phyloP scores from a whole-genome alignment of 2,113 vertebrate genomes.

The Actinemys pallida region DNA sequence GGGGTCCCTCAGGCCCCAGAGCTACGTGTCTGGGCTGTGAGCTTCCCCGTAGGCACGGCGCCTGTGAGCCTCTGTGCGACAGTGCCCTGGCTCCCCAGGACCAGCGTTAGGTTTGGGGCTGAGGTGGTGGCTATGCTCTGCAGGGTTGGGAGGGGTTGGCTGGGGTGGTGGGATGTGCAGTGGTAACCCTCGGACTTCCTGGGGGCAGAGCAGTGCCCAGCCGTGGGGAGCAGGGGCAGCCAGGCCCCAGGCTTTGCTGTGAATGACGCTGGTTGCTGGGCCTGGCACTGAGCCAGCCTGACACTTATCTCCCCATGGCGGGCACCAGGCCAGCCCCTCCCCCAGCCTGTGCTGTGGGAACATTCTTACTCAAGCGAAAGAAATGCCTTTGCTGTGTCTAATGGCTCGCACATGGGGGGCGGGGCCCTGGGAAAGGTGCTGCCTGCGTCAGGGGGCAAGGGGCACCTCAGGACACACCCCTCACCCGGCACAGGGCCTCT shows the following conservation, averaged over 20 bases:
- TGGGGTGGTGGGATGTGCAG: background rate
- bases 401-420: constrained; percentile 4
- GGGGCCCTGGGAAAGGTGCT: background rate
- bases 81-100: background rate
- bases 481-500: too few relatives aligned
- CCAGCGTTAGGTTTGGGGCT: background rate
- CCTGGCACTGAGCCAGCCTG: background rate
- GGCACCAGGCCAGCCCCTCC: background rate
- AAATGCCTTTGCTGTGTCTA: constrained; percentile 4
- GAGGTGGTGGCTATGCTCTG: background rate
- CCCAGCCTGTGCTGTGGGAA: background rate
- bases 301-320: background rate
- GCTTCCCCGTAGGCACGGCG: too few relatives aligned
- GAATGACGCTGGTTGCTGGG: background rate
- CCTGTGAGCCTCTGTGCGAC: background rate
- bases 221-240: background rate
- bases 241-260: background rate
- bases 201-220: background rate
- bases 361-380: constrained; percentile 6
- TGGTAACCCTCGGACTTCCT: background rate
- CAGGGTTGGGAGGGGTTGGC: background rate
- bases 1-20: too few relatives aligned
- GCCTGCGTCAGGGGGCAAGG: background rate
- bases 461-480: background rate
- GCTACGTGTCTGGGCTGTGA: too few relatives aligned